Base-by-base conservation (phyloP, 1,140 invertebrate genomes). In the Micrasema minimum region DNA sequence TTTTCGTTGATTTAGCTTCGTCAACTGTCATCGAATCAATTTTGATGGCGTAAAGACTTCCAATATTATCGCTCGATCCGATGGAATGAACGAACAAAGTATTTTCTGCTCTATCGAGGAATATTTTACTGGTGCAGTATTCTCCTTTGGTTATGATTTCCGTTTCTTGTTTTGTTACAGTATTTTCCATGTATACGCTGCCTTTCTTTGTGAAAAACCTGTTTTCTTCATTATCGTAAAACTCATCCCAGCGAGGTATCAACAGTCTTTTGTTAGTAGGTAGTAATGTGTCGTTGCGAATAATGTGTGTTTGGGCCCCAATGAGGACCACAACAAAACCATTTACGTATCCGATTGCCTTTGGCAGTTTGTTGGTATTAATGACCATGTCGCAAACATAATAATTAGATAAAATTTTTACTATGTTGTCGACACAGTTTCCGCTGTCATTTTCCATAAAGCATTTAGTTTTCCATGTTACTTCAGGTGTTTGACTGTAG, bases 121-220 rank as follows among this genome's bases (percentile, higher is more conserved):
- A 53, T n/a, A 53, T 18, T 22, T 69, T 51, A 14, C 46, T 69
- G 38, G 16, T 38, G 22, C 53, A 59, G 23, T 46, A 46, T 10
- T 43, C 41, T 59, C 55, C 66, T 5, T 53, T 59, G 18, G 66
- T 69, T 14, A 59, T 7, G 16, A 69, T 69, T 35, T 69, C 53
- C n/a, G 59, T 59, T 35, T 61, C 43, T 37, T 43, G 43, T 41
- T 22, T 37, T 43, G 50, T 41, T 41, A 22, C 5, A 14, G 11
- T 69, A 3, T 69, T 38, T 9, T 46, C 16, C 12, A 69, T 41
- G 41, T 59, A 69, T 6, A 38, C 35, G 5, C 38, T 59, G 3
- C 66, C 66, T 1, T 61, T 26, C 10, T 5, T 31, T n/a, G 22
- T 6, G 11, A 35, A 69, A 23, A 59, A 69, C 46, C 7, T 59